Evolutionary conservation across 2,797 vertebrate species (phyloP), one percentile per base, ranked within the genome.

Genomic region (Helarctos malayanus): DNA sequence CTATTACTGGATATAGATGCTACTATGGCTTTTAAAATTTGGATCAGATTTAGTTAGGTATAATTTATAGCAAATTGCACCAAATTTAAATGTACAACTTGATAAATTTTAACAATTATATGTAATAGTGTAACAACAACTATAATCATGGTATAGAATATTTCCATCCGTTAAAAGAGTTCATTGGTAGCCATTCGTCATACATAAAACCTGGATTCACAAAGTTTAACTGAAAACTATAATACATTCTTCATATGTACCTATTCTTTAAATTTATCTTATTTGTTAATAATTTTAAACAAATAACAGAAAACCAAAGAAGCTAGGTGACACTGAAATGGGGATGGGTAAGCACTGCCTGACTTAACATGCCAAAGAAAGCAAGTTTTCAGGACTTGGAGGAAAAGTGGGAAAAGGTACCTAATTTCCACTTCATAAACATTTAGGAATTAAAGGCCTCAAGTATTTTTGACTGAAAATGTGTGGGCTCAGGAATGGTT

Each of bases 41-140:
- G 49, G 87, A 94, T 65, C 41, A 91, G 23, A 23, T 79, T 96
- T 80, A 45, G 12, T 88, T 25, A 38, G 12, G 11, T 68, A 79
- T 75, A 91, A 92, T 71, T 93, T 75, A 84, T 45, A 82, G 11
- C 23, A 41, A 87, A 85, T 61, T 73, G 79, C 47, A 81, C 14
- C n/a, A 94, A 61, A 75, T 96, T 68, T 93, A 85, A 59, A 82
- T 78, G 25, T 78, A 59, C 49, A 89, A 52, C 41, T 69, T 87
- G 32, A 73, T 79, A 68, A 92, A 38, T 81, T 90, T 92, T 86
- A 59, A 76, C 52, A 78, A 63, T 68, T 86, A 76, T 35, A 81
- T 54, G 45, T 2, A 29, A 35, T 65, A 86, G 4, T 85, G 27
- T 69, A 69, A 41, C 25, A 35, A 69, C 21, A 92, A 68, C 32